Percentiles rank a stretch among this genome's conserved stretches.
Evolutionary conservation across 2,888 invertebrate genomes (phyloP).

Genomic region (Micropterix aruncella): DNA sequence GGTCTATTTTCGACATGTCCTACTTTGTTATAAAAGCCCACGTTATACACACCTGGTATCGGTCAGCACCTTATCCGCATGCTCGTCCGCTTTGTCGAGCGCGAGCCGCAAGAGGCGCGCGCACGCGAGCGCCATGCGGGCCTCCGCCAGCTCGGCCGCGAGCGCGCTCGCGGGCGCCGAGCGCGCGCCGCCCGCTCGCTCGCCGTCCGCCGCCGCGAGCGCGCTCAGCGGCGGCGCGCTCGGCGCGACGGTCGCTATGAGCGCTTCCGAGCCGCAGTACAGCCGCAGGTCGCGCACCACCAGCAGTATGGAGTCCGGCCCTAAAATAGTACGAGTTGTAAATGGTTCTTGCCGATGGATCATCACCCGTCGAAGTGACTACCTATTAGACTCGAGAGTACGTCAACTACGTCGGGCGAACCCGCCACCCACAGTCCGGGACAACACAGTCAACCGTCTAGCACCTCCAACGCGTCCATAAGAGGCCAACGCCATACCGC

Average conservation of each 20-base stretch:
- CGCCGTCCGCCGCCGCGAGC: conserved; percentile 17
- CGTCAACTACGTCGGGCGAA: no score
- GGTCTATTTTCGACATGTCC: no score
- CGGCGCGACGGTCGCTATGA: conserved; percentile 15
- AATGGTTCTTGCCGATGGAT: no score
- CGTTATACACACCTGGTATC: conserved; percentile 23
- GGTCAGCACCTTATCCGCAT: conserved; percentile 26
- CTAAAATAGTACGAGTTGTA: no score
- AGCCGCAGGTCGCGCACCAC: conserved; percentile 2
- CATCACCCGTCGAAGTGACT: no score
- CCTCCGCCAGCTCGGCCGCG: conserved; percentile 16
- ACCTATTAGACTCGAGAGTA: no score
- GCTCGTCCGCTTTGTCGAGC: conserved; percentile 20
- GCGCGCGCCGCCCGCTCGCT: conserved; percentile 17
- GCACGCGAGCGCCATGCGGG: neutral
- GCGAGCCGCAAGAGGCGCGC: neutral
- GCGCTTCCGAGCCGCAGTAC: conserved; percentile 6
- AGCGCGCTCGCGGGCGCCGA: no score
- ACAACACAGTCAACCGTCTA: no score
- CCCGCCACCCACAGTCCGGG: no score
- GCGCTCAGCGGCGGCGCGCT: conserved; percentile 16
- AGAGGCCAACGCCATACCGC: no score
- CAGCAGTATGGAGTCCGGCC: conserved; percentile 11
- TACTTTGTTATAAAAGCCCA: no score
- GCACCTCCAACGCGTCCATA: no score